phyloP scores from a whole-genome alignment of 2,888 invertebrate species.

The Scaptomyza caliginosa region DNA sequence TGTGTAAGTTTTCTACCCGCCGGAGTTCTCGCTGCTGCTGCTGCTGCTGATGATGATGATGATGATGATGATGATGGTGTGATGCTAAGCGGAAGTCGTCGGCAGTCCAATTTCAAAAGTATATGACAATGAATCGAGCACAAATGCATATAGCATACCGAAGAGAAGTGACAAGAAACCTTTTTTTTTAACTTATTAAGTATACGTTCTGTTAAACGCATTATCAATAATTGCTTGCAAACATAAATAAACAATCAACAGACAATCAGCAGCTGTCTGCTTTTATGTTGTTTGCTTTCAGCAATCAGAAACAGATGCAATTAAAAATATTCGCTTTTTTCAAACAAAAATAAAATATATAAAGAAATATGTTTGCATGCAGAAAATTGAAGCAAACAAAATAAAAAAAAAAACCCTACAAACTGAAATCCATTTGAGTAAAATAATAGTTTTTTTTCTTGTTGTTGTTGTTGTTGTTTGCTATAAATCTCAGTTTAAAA shows the following conservation, averaged over 20 bases:
- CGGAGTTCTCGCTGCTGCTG: too few species aligned
- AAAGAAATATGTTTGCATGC: background rate
- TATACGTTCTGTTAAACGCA: background rate
- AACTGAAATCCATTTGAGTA: constrained; percentile 11
- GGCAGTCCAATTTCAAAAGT: constrained; percentile 30
- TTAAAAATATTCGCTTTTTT: constrained; percentile 14
- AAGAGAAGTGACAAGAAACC: background rate
- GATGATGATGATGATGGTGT: constrained; percentile 3
- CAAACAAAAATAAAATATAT: background rate
- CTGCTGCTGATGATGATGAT: too few species aligned
- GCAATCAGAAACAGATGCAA: background rate
- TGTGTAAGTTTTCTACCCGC: too few species aligned
- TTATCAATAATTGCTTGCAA: too few species aligned
- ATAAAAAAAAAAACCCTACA: constrained; percentile 5
- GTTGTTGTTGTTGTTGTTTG: too few species aligned
- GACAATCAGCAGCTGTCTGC: background rate
- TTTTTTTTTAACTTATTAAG: background rate
- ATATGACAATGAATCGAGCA: constrained; percentile 25
- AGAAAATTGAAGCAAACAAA: background rate
- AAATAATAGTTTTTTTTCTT: constrained; percentile 3
- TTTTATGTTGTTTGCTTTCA: background rate
- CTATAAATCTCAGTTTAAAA: constrained; percentile 69
- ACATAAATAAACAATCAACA: background rate
- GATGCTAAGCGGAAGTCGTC: constrained; percentile 61
- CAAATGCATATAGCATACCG: constrained; percentile 1